These are phyloP conservation scores for Elephantulus edwardii DNA, from an alignment of 2,113 vertebrate genomes.

Conservation along the genomic window DNA sequence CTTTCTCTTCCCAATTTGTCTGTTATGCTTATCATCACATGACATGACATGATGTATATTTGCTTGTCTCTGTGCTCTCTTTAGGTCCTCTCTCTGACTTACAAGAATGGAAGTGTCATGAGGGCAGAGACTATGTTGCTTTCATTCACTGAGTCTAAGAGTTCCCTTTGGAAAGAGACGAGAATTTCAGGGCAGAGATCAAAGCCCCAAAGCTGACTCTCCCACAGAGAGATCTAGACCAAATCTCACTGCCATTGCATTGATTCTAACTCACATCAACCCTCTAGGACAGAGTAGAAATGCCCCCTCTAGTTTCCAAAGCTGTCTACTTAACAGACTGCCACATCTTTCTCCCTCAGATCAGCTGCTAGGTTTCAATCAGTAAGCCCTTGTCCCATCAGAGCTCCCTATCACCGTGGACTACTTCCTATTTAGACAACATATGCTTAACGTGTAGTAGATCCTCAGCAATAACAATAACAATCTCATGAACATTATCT, in stretches of 20 bases:
- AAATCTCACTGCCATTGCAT: background rate
- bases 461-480: background rate
- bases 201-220: background rate
- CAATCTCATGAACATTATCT: background rate
- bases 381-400: background rate
- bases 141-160: background rate
- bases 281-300: background rate
- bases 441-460: fast-evolving
- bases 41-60: background rate
- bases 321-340: background rate
- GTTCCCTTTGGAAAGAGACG: background rate
- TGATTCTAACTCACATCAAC: background rate
- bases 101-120: background rate
- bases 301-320: background rate
- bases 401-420: background rate
- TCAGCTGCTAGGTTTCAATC: background rate
- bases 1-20: background rate
- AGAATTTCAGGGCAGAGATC: background rate
- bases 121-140: background rate
- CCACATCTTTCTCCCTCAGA: background rate
- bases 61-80: background rate
- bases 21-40: background rate
- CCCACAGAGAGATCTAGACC: too few relatives aligned
- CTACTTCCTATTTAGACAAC: background rate
- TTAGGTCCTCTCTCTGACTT: background rate